Evolutionary conservation across 1,140 invertebrate genomes (phyloP).

Genomic region (Pissodes strobi): DNA sequence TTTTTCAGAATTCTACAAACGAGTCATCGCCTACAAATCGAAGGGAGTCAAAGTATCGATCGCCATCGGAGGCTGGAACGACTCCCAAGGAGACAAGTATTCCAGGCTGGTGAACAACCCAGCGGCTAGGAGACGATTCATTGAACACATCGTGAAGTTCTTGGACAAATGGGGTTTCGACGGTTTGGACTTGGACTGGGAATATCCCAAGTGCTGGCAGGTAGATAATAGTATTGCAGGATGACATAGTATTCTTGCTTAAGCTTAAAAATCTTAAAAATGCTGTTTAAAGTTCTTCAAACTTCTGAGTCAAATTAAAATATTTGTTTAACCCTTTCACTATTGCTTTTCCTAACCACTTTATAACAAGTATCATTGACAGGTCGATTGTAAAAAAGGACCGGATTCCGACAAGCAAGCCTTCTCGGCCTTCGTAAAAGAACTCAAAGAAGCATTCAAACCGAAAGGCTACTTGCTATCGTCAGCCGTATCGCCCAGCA

Average conservation of each 20-base stretch:
- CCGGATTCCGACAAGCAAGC: conserved; percentile 79
- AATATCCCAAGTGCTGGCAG: conserved; percentile 92
- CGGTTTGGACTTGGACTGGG: conserved; percentile 88
- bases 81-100: conserved; percentile 84
- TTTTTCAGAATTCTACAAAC: conserved; percentile 75
- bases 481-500: conserved; percentile 85
- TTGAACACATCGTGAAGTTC: conserved; percentile 75
- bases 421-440: conserved; percentile 73
- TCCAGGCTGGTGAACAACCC: conserved; percentile 79
- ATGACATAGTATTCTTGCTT: too few relatives aligned
- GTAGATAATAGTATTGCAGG: conserved; percentile 60
- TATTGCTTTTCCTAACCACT: background rate
- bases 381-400: conserved; percentile 76
- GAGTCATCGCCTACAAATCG: conserved; percentile 76
- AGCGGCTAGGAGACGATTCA: conserved; percentile 70
- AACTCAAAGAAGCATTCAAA: conserved; percentile 74
- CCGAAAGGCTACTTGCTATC: conserved; percentile 76
- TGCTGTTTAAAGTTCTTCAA: too few relatives aligned
- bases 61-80: conserved; percentile 89
- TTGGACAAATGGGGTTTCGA: conserved; percentile 84
- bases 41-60: conserved; percentile 82
- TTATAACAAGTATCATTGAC: conserved; percentile 8
- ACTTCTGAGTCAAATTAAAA: too few relatives aligned
- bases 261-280: too few relatives aligned
- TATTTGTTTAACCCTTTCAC: too few relatives aligned